These are phyloP conservation scores for Muricea muricata DNA, from an alignment of 92 coral and sea anemone species.

Conservation along the genomic window DNA sequence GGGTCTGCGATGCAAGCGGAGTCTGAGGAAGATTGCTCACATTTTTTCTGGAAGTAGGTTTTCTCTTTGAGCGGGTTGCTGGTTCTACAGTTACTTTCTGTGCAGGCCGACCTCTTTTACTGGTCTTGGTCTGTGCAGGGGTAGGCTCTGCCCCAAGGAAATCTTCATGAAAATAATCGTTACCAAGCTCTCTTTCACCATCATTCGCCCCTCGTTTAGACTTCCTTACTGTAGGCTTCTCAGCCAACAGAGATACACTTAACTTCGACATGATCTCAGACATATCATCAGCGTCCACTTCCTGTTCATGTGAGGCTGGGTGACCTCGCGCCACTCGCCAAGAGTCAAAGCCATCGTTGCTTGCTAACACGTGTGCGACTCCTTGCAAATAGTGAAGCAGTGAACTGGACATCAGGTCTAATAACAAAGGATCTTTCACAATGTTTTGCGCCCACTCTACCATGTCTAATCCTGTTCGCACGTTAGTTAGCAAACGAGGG, in stretches of 20 bases:
- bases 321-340: slow-evolving; percentile 24
- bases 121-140: neutral
- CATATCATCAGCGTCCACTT: neutral
- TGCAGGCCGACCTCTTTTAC: neutral
- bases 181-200: neutral
- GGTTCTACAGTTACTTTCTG: neutral
- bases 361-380: slow-evolving; percentile 32
- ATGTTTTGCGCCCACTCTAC: slow-evolving; percentile 14
- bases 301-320: neutral
- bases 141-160: neutral
- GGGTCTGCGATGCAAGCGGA: neutral
- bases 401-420: slow-evolving; percentile 23
- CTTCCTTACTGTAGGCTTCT: neutral
- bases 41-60: neutral
- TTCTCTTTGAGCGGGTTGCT: neutral
- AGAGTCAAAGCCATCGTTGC: slow-evolving; percentile 25
- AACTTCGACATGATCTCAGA: slow-evolving; percentile 22
- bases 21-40: neutral
- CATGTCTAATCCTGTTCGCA: slow-evolving; percentile 30
- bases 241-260: neutral
- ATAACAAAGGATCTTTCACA: neutral
- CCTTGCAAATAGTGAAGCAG: slow-evolving; percentile 30
- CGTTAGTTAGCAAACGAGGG: slow-evolving; percentile 14
- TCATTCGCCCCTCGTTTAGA: neutral
- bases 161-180: neutral